Base-by-base conservation (phyloP, 2,797 vertebrate species). In the Oreochromis grahami region DNA sequence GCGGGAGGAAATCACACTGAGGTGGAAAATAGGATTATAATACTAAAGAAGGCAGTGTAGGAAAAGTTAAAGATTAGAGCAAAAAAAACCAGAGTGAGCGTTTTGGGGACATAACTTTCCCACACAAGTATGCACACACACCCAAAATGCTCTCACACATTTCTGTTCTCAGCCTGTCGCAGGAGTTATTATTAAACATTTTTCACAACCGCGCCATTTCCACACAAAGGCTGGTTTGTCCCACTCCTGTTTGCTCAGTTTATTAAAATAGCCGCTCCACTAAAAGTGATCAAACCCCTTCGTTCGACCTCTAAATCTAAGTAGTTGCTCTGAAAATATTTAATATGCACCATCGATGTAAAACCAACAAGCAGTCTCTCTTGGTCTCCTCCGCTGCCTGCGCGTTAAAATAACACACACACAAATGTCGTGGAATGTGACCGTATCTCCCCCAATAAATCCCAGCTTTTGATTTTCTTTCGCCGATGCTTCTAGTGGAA, bases 21-120 rank as follows among this genome's bases (percentile, higher is more conserved):
- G 93, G 83, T 92, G 89, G 89, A 92, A 95, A 94, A 95, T 91
- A 32, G 87, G 94, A 96, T 95, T 95, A 93, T 92, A 86, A 88
- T 86, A 89, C 78, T 83, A 77, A 91, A 55, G 63, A 76, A 38
- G 36, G 55, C 48, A 85, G 32, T 43, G 82, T 87, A 81, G 86
- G 80, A 80, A 92, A 92, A 92, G 84, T 91, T 51, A 86, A 86
- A 88, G 93, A 94, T 93, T 93, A 92, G 50, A 52, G 58, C 38
- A 58, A 89, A 74, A 74, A 68, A 19, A 17, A 86, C 78, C 72
- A 88, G 76, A 84, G 78, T 78, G 76, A 80, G 77, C 76, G 34
- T 88, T 93, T 86, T 78, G 53, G 80, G 85, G 86, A 87, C 82
- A 70, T 63, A 82, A 86, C 80, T 93, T 93, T 91, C 92, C 82